Base-by-base conservation (phyloP, 2,113 vertebrate species). In the Microcebus tavaratra region DNA sequence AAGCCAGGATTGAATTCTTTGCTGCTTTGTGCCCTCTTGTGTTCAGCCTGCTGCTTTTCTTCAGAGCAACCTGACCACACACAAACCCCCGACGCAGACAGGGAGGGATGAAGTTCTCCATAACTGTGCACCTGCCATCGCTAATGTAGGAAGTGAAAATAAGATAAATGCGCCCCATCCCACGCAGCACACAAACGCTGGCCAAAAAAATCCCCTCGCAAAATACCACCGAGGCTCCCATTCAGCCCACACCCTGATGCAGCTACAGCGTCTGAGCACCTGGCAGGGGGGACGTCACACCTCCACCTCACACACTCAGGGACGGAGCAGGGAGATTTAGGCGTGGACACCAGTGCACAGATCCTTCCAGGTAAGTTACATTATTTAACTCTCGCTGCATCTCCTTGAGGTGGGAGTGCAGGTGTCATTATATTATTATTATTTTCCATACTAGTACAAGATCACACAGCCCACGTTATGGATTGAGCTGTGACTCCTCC, bases 71-170 rank as follows among this genome's bases (percentile, higher is more conserved):
- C 59, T 98, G 95, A 97, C 97, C 97, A 95, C 97, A 95, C 84
- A 53, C 73, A 85, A 83, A n/a, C 29, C 57, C 78, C 80, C 0
- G 0, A 75, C 63, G 84, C 88, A 70, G 87, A 82, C 55, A 73
- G 57, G 65, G 67, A 91, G 81, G 65, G 72, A 85, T 70, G 86
- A 81, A 97, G 95, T 98, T 98, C 95, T 97, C 95, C 72, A 45
- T 68, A 88, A 75, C 6, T 15, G 42, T 86, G 97, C 94, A 98
- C 97, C 97, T 97, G 97, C 95, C 72, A 13, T 48, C n/a, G 93
- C 92, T 80, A n/a, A 88, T 85, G 76, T 79, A 83, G 97, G 96
- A 98, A 98, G 96, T 97, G 96, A 98, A 97, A 98, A 96, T 87
- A 84, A 57, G 65, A 84, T 42, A 39, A 76, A 42, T 0, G 6